Evolutionary conservation across 53 echinoderm and acorn worm genomes (phyloP), one percentile per base, ranked within the genome.

Genomic region (Paracentrotus lividus): DNA sequence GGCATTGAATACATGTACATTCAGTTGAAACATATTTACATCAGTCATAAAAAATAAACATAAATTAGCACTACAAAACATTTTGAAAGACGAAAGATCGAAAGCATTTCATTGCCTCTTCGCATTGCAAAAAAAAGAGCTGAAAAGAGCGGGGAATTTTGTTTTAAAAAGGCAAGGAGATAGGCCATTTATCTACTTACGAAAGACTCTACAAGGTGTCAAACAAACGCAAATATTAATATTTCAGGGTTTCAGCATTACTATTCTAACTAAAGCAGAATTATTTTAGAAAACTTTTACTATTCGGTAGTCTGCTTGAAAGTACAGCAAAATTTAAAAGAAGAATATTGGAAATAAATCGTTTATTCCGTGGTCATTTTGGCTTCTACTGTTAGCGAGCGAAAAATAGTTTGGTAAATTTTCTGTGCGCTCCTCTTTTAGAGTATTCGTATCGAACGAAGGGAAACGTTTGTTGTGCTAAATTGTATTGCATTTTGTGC

Each of bases 21-120:
- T 86, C 86, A 86, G 15, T 54, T 24, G 55, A 86, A 86, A 56
- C 40, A 57, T 86, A 86, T 86, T 86, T 86, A 86, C 86, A 86
- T 55, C 86, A 86, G 32, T 86, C 54, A 55, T 56, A 86, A 27
- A 86, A 86, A 81, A 45, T 44, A 81, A 81, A 47, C 27, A 81
- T 27, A 72, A 72, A 61, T 45, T 47, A 47, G 81, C 81, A 81
- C 81, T 81, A 47, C 66, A 20, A 49, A 81, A 81, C 47, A 49
- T n/a, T 47, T 45, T 81, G 81, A 47, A 81, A 81, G 81, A 81
- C 81, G n/a, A 47, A 81, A n/a, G 26, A 40, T 72, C 4, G 40
- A 72, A 72, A 38, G 40, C 72, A 10, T 72, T 38, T 38, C 36
- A 18, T 72, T 8, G 64, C 31, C 27, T 64, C 64, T 27, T 29